These are phyloP conservation scores for Microctonus aethiopoides DNA, from an alignment of 2,888 invertebrate genomes.

Conservation along the genomic window DNA sequence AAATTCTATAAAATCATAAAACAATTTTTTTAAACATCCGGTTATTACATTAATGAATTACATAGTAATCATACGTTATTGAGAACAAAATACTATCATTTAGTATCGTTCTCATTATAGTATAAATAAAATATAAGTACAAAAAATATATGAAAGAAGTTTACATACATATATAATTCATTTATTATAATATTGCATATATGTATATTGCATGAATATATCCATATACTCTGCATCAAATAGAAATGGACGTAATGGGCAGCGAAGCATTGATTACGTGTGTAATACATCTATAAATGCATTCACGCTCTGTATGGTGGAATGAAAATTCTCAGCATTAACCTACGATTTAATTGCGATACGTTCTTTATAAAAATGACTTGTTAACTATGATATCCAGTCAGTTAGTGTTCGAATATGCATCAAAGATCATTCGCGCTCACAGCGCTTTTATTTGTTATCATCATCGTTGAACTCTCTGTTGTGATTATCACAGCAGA, in stretches of 20 bases:
- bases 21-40: conserved; percentile 15
- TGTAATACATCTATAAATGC: conserved; percentile 54
- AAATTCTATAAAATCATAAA: not conserved
- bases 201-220: too few relatives aligned
- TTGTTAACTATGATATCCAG: conserved; percentile 24
- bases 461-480: conserved; percentile 18
- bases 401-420: conserved; percentile 60
- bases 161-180: not conserved
- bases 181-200: not conserved
- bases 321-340: conserved; percentile 46
- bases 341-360: conserved; percentile 39
- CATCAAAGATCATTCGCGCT: conserved; percentile 54
- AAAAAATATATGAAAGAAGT: not conserved
- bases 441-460: conserved; percentile 34
- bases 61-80: conserved; percentile 5
- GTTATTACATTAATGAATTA: conserved; percentile 14
- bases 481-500: conserved; percentile 32
- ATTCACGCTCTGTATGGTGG: conserved; percentile 67
- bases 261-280: conserved; percentile 53
- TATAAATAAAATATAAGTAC: conserved; percentile 10
- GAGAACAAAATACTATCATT: conserved; percentile 18
- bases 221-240: conserved; percentile 9
- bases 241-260: conserved; percentile 48
- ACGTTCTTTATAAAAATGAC: conserved; percentile 59
- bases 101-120: conserved; percentile 22